Percentiles rank a stretch among this genome's conserved stretches.
These are phyloP conservation scores for Neoaliturus tenellus DNA, from an alignment of 2,888 invertebrate genomes.

Conservation along the genomic window DNA sequence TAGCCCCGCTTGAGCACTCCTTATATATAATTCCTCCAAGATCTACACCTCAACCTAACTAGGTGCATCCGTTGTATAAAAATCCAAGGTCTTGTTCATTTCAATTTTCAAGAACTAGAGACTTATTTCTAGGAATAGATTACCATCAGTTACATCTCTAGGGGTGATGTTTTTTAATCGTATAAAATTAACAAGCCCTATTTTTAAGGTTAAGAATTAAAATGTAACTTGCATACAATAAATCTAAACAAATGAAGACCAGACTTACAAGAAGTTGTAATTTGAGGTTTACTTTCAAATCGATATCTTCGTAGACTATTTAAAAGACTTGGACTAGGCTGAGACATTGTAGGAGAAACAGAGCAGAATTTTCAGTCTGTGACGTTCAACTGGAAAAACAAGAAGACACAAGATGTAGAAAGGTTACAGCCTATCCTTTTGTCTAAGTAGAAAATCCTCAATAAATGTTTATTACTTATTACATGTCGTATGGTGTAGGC, in stretches of 20 bases:
- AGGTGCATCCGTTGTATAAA: too few relatives aligned
- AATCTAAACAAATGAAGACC: neutral
- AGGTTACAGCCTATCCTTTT: too few relatives aligned
- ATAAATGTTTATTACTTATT: too few relatives aligned
- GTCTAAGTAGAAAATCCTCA: too few relatives aligned
- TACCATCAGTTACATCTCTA: neutral
- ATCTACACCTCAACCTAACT: too few relatives aligned
- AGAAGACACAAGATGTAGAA: too few relatives aligned
- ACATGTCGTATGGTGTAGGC: too few relatives aligned
- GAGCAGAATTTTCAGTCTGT: neutral
- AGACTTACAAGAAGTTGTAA: neutral
- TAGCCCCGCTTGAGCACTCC: too few relatives aligned
- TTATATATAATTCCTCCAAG: too few relatives aligned
- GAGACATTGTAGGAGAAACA: constrained; percentile 23
- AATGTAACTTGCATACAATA: neutral
- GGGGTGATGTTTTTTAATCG: neutral
- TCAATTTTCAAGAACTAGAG: neutral
- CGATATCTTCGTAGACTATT: constrained; percentile 82
- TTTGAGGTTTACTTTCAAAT: constrained; percentile 78
- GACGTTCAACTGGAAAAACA: neutral
- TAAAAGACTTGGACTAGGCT: constrained; percentile 72
- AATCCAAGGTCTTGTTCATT: too few relatives aligned
- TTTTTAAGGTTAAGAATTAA: neutral
- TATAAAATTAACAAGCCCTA: neutral
- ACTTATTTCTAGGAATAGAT: neutral